Evolutionary conservation across 2,797 vertebrate species (phyloP).

Genomic region (Psittacula derbiana): DNA sequence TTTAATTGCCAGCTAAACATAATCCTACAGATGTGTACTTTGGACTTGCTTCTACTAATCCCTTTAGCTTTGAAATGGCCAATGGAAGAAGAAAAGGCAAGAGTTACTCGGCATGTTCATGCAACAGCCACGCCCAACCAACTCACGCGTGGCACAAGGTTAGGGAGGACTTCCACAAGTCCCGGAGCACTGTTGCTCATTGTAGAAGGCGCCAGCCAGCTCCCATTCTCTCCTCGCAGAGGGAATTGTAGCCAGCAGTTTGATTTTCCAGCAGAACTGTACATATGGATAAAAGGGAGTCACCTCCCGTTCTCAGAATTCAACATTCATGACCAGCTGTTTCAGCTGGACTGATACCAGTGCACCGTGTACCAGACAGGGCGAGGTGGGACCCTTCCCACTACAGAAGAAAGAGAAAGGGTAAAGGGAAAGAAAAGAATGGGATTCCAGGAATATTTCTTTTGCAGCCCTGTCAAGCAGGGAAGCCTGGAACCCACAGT

Average conservation of each 20-base stretch:
- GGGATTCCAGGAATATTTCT: background rate
- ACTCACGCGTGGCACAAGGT: rapidly evolving
- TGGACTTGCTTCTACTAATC: background rate
- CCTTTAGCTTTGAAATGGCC: background rate
- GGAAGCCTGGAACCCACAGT: conserved; percentile 73
- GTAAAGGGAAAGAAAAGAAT: background rate
- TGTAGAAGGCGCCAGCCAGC: background rate
- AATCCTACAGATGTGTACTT: background rate
- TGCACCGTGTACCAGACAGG: background rate
- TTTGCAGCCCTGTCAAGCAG: background rate
- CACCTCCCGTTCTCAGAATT: conserved; percentile 32
- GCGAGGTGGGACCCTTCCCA: background rate
- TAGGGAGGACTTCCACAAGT: background rate
- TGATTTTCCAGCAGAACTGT: background rate
- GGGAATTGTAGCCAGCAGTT: background rate
- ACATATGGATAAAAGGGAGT: conserved; percentile 37
- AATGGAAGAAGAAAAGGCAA: background rate
- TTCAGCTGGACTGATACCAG: conserved; percentile 52
- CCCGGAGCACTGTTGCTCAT: background rate
- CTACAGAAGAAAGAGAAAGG: background rate
- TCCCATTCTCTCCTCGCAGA: background rate
- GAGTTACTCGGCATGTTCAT: rapidly evolving
- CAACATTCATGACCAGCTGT: conserved; percentile 35
- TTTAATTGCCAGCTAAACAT: background rate
- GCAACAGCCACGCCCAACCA: rapidly evolving